Evolutionary conservation across 2,888 invertebrate species (phyloP), one percentile per base, ranked within the genome.

Genomic region (Cactoblastis cactorum): DNA sequence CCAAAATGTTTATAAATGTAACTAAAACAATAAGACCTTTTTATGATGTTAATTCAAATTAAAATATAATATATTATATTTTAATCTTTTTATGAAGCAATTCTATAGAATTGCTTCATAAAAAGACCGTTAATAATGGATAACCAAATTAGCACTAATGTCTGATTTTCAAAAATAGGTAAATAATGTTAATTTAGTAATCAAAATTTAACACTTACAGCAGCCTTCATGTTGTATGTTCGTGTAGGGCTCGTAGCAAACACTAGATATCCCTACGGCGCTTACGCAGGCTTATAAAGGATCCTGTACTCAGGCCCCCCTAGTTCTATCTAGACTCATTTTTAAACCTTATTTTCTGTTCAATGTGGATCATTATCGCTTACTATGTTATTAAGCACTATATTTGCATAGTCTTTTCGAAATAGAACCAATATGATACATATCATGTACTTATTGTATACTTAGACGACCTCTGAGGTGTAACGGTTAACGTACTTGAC

Each of bases 171-270:
- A n/a, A n/a, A n/a, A n/a, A n/a, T n/a, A n/a, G n/a, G n/a, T n/a
- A n/a, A n/a, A n/a, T 4, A 22, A 22, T 3, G 5, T 6, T 28
- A 28, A 28, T 28, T 6, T 28, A 28, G 28, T 28, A 28, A 8
- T 3, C 9, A 28, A 28, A 5, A 22, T 6, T 28, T 9, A 22
- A 9, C 45, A 74, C 75, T 76, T 62, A 76, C 75, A 66, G 71
- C 61, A 63, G 71, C 62, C 67, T 76, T 76, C 75, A 76, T 76
- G 52, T 58, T 66, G 49, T 45, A 43, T 50, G 47, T 56, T 61
- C 57, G 56, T 53, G 56, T 62, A 63, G 54, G 56, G 53, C 46
- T 38, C 32, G 38, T 53, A 53, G n/a, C 28, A 56, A 59, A 52
- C 62, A 73, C 74, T 71, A n/a, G n/a, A n/a, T n/a, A 63, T 58